A percentile compares a stretch with the other conserved stretches of the same genome.
phyloP scores from a whole-genome alignment of 2,888 invertebrate genomes.

The Drosophila mercatorum region DNA sequence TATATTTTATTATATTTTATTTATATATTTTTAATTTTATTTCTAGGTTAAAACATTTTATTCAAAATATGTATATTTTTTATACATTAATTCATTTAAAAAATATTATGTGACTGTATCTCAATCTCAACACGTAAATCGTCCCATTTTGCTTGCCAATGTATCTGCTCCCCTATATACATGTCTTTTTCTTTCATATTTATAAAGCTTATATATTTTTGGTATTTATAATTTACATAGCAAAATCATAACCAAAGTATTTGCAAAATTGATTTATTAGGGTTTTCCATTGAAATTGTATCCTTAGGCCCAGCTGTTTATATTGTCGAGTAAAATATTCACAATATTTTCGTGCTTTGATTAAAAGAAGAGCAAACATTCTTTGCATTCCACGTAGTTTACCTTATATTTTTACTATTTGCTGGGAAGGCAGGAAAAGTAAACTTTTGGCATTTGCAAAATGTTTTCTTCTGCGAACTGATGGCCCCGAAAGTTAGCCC shows the following conservation, averaged over 20 bases:
- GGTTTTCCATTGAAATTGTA: background rate
- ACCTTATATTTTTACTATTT: conserved; percentile 12
- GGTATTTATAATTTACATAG: background rate
- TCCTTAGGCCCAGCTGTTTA: background rate
- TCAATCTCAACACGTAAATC: too few species aligned
- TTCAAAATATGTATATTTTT: too few species aligned
- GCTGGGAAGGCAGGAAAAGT: background rate
- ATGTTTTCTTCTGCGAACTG: conserved; percentile 51
- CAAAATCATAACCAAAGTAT: background rate
- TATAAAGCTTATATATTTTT: background rate
- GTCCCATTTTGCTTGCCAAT: too few species aligned
- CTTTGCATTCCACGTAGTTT: conserved; percentile 12
- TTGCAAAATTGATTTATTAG: background rate
- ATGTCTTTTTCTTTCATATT: too few species aligned
- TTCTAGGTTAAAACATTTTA: too few species aligned
- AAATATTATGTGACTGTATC: too few species aligned
- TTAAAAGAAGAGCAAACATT: conserved; percentile 12
- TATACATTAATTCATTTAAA: too few species aligned
- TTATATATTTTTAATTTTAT: too few species aligned
- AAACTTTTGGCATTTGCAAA: conserved; percentile 60
- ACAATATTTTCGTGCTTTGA: background rate
- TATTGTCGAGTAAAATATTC: background rate
- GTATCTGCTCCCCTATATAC: too few species aligned
- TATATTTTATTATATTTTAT: too few species aligned
- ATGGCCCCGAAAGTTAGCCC: conserved; percentile 57